Percentiles rank a stretch among this genome's conserved stretches.
These are phyloP conservation scores for Pachypanchax playfairii DNA, from an alignment of 2,113 vertebrate genomes.

Conservation along the genomic window DNA sequence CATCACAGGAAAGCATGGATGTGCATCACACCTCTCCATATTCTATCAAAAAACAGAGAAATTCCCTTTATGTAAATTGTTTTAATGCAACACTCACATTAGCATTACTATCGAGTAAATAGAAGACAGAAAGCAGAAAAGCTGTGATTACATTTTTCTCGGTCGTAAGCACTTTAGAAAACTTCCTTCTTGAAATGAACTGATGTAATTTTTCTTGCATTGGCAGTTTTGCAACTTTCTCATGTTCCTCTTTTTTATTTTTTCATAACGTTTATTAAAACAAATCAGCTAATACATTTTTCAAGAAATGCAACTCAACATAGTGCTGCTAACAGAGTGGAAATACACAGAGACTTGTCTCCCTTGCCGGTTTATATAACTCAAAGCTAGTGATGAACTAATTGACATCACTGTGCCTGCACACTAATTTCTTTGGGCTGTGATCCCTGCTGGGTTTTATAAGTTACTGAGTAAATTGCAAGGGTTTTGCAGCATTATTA, in stretches of 20 bases:
- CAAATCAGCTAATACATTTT: constrained; percentile 9
- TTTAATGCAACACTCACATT: constrained; percentile 13
- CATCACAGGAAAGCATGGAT: background rate
- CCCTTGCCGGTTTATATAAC: background rate
- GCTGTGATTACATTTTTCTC: constrained; percentile 14
- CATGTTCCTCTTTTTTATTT: constrained; percentile 29
- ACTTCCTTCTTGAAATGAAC: constrained; percentile 25
- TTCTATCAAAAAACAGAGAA: background rate
- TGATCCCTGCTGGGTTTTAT: background rate
- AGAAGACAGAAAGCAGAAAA: constrained; percentile 21
- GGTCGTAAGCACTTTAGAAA: constrained; percentile 27
- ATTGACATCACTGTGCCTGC: background rate
- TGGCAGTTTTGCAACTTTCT: constrained; percentile 38
- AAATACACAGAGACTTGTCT: background rate
- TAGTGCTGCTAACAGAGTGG: background rate
- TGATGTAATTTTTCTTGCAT: constrained; percentile 17
- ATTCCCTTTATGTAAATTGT: background rate
- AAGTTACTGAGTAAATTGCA: background rate
- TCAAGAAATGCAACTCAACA: constrained; percentile 19
- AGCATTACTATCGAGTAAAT: constrained; percentile 4
- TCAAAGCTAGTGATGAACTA: background rate
- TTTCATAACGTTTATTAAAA: background rate
- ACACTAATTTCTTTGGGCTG: background rate
- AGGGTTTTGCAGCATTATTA: background rate
- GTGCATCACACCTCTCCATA: background rate